Evolutionary conservation across 2,113 vertebrate species (phyloP), one percentile per base, ranked within the genome.

Genomic region (Pedetes capensis): DNA sequence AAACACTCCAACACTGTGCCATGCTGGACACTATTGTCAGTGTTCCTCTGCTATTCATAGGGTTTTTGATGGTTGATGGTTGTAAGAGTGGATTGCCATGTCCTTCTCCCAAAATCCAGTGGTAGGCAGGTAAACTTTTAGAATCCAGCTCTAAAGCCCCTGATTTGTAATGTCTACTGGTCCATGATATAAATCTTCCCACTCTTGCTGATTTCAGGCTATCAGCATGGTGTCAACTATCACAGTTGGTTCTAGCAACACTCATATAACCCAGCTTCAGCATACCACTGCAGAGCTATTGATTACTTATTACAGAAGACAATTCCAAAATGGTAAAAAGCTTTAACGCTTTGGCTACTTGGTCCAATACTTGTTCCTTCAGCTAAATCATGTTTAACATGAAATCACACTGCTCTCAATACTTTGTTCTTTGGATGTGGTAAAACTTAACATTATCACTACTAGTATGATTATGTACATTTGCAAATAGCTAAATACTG

Each of bases 331-430:
- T 22, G 61, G 49, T 32, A 61, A 95, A 87, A 81, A 9, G 16
- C 39, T 16, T 71, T 39, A 63, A 44, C 71, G 44, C 53, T 75
- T 93, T 61, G 53, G 16, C 22, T 61, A 66, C 59, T 55, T 78
- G 22, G 22, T 57, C 53, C 59, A 76, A 29, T 47, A 75, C 37
- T 42, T 83, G 42, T 63, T 72, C 53, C 34, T 55, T 87, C 39
- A 64, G 69, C 44, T 80, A 82, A 75, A 89, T 90, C 79, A 63
- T 82, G 37, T 61, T 76, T 95, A 66, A 59, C 42, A 44, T 82
- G 57, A 57, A 94, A 69, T 64, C 80, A 64, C 69, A 94, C n/a
- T 27, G 51, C n/a, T 92, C 12, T 87, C 9, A 53, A 8, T 64
- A 88, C 71, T 42, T 49, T 27, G 39, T 76, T 84, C 78, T 94